phyloP scores from a whole-genome alignment of 2,797 vertebrate genomes.

The Aplochiton taeniatus region DNA sequence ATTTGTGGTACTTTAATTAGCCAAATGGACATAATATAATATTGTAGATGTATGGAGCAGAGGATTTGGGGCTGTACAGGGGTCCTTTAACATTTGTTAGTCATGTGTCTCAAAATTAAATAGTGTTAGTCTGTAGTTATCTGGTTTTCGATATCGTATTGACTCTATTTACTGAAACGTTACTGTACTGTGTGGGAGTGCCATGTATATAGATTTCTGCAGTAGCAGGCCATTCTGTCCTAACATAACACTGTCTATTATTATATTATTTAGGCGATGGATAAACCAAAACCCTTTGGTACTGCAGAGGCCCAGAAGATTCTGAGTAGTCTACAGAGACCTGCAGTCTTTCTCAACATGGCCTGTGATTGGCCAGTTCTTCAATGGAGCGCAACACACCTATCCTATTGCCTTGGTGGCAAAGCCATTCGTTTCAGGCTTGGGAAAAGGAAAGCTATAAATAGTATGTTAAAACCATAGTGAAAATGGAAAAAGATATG shows the following conservation, averaged over 20 bases:
- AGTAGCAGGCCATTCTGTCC: too few species aligned
- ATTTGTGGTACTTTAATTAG: too few species aligned
- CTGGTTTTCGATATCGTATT: too few species aligned
- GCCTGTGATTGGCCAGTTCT: slow-evolving; percentile 83
- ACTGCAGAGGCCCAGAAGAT: slow-evolving; percentile 81
- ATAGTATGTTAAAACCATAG: slow-evolving; percentile 70
- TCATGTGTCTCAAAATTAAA: too few species aligned
- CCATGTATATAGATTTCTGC: too few species aligned
- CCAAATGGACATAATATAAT: too few species aligned
- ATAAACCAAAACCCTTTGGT: slow-evolving; percentile 80
- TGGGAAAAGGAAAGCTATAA: slow-evolving; percentile 71
- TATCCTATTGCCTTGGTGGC: slow-evolving; percentile 75
- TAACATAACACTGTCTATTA: background rate
- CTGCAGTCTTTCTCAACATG: slow-evolving; percentile 89
- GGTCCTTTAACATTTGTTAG: too few species aligned
- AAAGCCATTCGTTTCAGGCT: slow-evolving; percentile 84
- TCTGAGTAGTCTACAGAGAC: slow-evolving; percentile 80
- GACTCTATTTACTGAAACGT: too few species aligned
- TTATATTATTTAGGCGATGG: slow-evolving; percentile 50
- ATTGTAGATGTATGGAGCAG: too few species aligned
- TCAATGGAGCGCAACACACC: slow-evolving; percentile 80
- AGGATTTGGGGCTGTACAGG: too few species aligned
- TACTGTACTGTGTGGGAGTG: too few species aligned
- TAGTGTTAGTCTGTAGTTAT: too few species aligned
- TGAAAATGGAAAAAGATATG: background rate